Conservation (phyloP, 1,140 invertebrate genomes). For the Lasioglossum baleicum region DNA sequence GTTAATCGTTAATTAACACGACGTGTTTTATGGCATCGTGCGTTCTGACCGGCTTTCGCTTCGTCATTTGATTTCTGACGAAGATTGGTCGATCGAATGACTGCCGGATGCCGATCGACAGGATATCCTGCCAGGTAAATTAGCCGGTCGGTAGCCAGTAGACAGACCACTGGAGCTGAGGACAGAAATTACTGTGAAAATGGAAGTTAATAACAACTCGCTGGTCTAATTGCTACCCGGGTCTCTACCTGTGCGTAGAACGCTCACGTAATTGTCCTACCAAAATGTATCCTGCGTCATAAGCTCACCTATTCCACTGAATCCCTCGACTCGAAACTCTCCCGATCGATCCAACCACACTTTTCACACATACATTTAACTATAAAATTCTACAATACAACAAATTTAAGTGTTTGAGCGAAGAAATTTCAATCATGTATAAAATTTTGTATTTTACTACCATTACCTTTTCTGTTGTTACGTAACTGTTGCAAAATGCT, state of each 20-base stretch:
- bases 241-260: not conserved
- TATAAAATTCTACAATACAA: too few relatives aligned
- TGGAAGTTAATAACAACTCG: slow-evolving; percentile 54
- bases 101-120: slow-evolving; percentile 71
- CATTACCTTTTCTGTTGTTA: too few relatives aligned
- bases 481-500: too few relatives aligned
- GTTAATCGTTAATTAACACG: slow-evolving; percentile 75
- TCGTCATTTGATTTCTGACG: slow-evolving; percentile 54
- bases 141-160: slow-evolving; percentile 27
- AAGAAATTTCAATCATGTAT: too few relatives aligned
- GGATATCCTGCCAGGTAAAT: slow-evolving; percentile 68
- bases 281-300: slow-evolving; percentile 1
- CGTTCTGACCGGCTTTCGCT: slow-evolving; percentile 44
- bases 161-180: slow-evolving; percentile 52
- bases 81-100: slow-evolving; percentile 49
- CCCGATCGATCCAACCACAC: too few relatives aligned
- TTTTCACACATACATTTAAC: not conserved
- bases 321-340: not conserved
- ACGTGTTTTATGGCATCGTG: slow-evolving; percentile 68
- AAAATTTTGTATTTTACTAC: too few relatives aligned
- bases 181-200: slow-evolving; percentile 47
- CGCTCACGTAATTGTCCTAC: slow-evolving; percentile 35
- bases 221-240: slow-evolving; percentile 49
- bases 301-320: not conserved
- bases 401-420: too few relatives aligned